Base-by-base conservation (phyloP, 2,113 vertebrate genomes). In the Tinamus guttatus region DNA sequence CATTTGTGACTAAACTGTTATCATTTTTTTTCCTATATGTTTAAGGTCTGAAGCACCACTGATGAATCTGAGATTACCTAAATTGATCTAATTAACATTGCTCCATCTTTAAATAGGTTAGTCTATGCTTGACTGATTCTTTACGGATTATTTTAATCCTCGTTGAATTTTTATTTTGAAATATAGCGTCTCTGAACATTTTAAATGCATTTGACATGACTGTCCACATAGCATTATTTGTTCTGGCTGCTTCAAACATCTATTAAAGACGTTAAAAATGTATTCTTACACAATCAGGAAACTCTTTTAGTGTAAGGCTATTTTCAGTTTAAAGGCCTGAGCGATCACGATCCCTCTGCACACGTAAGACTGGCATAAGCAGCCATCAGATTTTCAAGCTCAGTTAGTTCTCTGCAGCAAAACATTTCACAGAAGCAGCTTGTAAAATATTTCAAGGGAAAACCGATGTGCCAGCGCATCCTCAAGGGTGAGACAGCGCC, bases 31-130 rank as follows among this genome's bases (percentile, higher is more conserved):
- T 81, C 64, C 43, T 22, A 8, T 49, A 47, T 9, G 18, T 70
- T 54, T 90, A 73, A 51, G 14, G 30, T 85, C 64, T 80, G 56
- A 82, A 82, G 78, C 78, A 87, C 51, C 68, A 34, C 47, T 47
- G 91, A 83, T 94, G 83, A 94, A 91, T 78, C 87, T 67, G 64
- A 86, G 30, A 85, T 87, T 81, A 62, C 74, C 89, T 70, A 86
- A 88, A 2, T 80, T 87, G 25, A 36, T 89, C 94, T 89, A 77
- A 94, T 91, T 89, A 95, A 89, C 45, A 11, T 41, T 58, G 49
- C 84, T 87, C 91, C 89, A 67, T 58, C 91, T 94, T 91, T 87
- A 93, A 92, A 94, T 76, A 91, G 80, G 54, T 93, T 70, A 94
- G 63, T 47, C 90, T 94, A 93, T 83, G 93, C 91, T 92, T 69